Base-by-base conservation (phyloP, 2,113 vertebrate genomes). In the Hydrolagus affinis region DNA sequence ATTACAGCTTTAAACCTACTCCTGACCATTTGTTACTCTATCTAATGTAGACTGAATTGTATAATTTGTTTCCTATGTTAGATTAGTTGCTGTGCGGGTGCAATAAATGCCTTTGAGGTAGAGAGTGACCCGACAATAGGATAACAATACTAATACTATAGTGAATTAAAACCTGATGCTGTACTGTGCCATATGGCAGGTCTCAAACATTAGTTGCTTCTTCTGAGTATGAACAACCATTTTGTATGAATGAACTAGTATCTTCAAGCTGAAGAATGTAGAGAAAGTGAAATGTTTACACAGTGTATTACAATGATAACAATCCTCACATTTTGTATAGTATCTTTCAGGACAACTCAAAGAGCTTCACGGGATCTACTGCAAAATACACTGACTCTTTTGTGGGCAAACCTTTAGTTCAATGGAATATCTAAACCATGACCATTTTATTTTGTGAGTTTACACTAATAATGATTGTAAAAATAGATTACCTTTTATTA, bases 121-220 rank as follows among this genome's bases (percentile, higher is more conserved):
- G 44, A 6, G 64, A 32, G 28, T 83, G 78, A 83, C 78, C 64
- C 19, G 66, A 66, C 32, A 62, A 68, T 83, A 83, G 62, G 78
- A 28, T 30, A 64, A 68, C 66, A 66, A 83, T 62, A 30, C 25
- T 8, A 68, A 66, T 6, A 44, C 44, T 44, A 6, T 44, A 32
- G 25, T 32, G 25, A 83, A 8, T 64, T 64, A 68, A 83, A 1
- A 83, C 17, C 60, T 66, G 28, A 66, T 32, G 28, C 8, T 30
- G 66, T 83, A 25, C 59, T 28, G 78, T 66, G 32, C 66, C 17
- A 1, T 66, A 7, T 68, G 21, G 66, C 60, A 66, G 62, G 12
- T 3, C 17, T n/a, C 15, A 44, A 44, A 44, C 44, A 44, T 44
- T 44, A 44, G 44, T 1, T 3, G 2, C 6, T 44, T 44, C 2